Evolutionary conservation across 2,113 vertebrate genomes (phyloP), one percentile per base, ranked within the genome.

Genomic region (Litocranius walleri): DNA sequence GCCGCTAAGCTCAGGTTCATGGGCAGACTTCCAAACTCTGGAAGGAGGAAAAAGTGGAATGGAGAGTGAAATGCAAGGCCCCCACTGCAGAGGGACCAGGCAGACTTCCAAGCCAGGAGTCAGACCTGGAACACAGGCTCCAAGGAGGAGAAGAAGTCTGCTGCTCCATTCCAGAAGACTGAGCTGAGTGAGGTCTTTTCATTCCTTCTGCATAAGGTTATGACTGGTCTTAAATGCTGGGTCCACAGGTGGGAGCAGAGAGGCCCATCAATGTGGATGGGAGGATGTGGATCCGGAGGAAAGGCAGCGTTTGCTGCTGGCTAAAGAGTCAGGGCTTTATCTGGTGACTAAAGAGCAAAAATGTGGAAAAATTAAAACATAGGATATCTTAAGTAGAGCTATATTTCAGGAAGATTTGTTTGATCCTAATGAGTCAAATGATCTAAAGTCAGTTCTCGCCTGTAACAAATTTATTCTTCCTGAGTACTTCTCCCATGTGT

Each of bases 41-140:
- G 74, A 64, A 88, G 93, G 52, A 95, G 82, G 88, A 85, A 59
- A 95, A 59, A 52, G 59, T 87, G 83, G 90, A 45, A 71, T 61
- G 94, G 95, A 97, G 92, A 96, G 85, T 4, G 29, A 92, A 92
- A 94, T 95, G 74, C 92, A 5, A 94, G 80, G 92, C 84, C 92
- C 13, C 80, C 90, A 15, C 57, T 52, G 13, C 83, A 36, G 80
- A 93, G 92, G 87, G 90, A 92, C 45, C 50, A n/a, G 97, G 95
- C 97, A 29, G 83, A 88, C 25, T 57, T 97, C 97, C 96, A 96
- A 89, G 97, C 82, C 86, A 67, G 91, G 96, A 97, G 90, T 93
- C 87, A 92, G 95, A 71, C 83, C 94, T 80, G 90, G 89, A 92
- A 57, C 59, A 33, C 0, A 7, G 91, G 8, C 83, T 50, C 43